Conservation (phyloP, 1,140 invertebrate genomes). For the Bilobella aurantiaca region DNA sequence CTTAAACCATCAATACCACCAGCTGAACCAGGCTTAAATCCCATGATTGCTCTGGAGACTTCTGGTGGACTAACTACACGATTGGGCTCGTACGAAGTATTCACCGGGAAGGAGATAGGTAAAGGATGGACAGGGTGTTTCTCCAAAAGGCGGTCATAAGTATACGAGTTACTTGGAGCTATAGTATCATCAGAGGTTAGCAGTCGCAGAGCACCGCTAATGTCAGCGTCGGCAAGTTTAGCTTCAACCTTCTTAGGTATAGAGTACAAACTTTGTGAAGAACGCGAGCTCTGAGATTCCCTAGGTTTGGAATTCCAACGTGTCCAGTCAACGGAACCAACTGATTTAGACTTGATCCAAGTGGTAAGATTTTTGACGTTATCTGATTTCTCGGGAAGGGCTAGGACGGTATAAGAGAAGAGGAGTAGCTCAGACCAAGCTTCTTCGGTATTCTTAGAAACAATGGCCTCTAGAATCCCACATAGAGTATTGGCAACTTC, state of each 20-base stretch:
- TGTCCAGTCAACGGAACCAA: not conserved
- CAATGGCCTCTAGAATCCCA: not conserved
- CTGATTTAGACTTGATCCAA: not conserved
- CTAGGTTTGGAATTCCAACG: not conserved
- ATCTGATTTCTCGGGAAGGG: constrained; percentile 3
- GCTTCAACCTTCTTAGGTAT: constrained; percentile 11
- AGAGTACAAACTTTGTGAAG: not conserved
- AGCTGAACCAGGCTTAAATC: not conserved
- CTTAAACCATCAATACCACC: constrained; percentile 6
- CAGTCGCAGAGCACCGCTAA: constrained; percentile 10
- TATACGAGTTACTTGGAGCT: not conserved
- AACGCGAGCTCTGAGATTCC: not conserved
- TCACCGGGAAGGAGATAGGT: not conserved
- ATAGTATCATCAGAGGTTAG: constrained; percentile 4
- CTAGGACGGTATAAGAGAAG: constrained; percentile 4
- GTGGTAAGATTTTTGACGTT: constrained; percentile 17
- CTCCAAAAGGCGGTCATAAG: not conserved
- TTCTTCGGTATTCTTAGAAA: not conserved
- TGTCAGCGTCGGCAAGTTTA: constrained; percentile 7
- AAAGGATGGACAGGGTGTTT: constrained; percentile 11
- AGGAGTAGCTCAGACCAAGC: constrained; percentile 2
- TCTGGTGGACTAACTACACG: not conserved
- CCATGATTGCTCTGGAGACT: not conserved
- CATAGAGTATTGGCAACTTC: not conserved
- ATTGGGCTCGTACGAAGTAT: no score